Evolutionary conservation across 2,113 vertebrate species (phyloP).

Genomic region (Gymnobelideus leadbeateri): DNA sequence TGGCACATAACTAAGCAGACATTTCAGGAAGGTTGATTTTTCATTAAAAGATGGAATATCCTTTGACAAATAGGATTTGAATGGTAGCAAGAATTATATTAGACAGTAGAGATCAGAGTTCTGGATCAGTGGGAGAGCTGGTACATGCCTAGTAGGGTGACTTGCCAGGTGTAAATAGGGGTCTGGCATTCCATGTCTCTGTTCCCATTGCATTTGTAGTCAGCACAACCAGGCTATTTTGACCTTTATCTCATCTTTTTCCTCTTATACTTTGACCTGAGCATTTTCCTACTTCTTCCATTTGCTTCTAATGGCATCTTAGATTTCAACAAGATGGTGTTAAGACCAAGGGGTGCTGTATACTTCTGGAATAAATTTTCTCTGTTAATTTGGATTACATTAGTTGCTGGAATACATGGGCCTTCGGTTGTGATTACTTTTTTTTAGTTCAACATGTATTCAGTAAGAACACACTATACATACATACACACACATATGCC

Average conservation of each 20-base stretch:
- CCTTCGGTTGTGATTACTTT: too few species aligned
- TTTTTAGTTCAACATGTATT: not conserved
- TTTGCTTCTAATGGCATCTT: too few species aligned
- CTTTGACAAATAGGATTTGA: too few species aligned
- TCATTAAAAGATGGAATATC: too few species aligned
- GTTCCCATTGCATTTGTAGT: too few species aligned
- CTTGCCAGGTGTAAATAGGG: not conserved
- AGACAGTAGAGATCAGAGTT: not conserved
- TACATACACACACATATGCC: not conserved
- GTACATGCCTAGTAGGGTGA: not conserved
- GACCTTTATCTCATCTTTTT: too few species aligned
- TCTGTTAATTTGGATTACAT: conserved; percentile 30
- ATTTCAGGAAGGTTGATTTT: not conserved
- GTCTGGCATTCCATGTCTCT: not conserved
- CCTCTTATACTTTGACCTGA: too few species aligned
- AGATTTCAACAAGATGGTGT: too few species aligned
- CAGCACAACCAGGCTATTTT: too few species aligned
- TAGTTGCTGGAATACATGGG: too few species aligned
- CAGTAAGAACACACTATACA: not conserved
- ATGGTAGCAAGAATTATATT: not conserved
- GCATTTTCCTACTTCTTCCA: too few species aligned
- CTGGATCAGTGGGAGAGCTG: not conserved
- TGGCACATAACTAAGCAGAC: not conserved
- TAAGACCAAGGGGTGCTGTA: not conserved
- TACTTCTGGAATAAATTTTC: not conserved